A percentile compares a stretch with the other conserved stretches of the same genome.
Conservation (phyloP, 2,797 vertebrate species). For the Myoxocephalus aenaeus region DNA sequence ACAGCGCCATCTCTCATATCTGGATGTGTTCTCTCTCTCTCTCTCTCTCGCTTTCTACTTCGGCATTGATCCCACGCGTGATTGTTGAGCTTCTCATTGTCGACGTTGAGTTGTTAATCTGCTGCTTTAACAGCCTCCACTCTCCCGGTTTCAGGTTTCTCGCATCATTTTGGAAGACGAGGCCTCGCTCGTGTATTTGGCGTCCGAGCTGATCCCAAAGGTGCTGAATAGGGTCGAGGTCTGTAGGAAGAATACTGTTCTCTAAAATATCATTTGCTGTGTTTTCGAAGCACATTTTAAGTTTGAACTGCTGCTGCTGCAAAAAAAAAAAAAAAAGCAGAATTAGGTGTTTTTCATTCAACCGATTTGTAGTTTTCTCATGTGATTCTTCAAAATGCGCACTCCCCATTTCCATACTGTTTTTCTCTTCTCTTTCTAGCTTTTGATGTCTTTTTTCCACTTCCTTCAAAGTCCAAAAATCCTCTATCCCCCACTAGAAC, state of each 20-base stretch:
- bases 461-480: slow-evolving; percentile 30
- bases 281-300: too few species aligned
- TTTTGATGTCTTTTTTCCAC: not conserved
- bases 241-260: too few species aligned
- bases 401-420: not conserved
- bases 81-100: not conserved
- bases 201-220: too few species aligned
- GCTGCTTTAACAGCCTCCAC: not conserved
- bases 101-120: not conserved
- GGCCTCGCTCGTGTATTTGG: too few species aligned
- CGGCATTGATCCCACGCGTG: too few species aligned
- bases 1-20: slow-evolving; percentile 26
- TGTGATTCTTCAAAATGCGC: not conserved
- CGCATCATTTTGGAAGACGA: too few species aligned
- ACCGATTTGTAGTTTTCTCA: not conserved
- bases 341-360: too few species aligned
- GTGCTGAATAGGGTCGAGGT: too few species aligned
- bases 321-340: too few species aligned
- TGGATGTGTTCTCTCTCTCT: not conserved
- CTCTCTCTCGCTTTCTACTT: not conserved
- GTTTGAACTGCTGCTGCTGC: too few species aligned
- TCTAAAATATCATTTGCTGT: too few species aligned
- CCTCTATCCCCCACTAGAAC: not conserved
- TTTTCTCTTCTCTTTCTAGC: not conserved
- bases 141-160: not conserved